These are phyloP conservation scores for Epinephelus lanceolatus DNA, from an alignment of 2,113 vertebrate species.

Conservation along the genomic window DNA sequence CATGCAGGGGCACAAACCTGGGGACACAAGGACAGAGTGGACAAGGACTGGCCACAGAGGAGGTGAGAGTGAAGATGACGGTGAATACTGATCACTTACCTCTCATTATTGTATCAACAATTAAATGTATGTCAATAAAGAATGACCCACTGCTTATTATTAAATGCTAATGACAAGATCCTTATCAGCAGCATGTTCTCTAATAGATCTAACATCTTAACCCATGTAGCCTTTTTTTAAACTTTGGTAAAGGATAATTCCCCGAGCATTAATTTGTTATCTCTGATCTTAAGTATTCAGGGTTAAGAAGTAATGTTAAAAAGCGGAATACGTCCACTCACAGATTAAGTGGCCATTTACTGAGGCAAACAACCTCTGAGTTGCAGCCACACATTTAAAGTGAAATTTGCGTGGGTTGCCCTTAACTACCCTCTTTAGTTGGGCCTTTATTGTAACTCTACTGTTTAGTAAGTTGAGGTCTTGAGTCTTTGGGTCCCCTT, in stretches of 20 bases:
- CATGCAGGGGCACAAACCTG: conserved; percentile 57
- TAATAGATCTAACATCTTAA: too few relatives aligned
- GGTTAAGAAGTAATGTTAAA: conserved; percentile 28
- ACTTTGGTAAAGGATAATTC: too few relatives aligned
- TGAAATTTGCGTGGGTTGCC: conserved; percentile 12
- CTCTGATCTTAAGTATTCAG: conserved; percentile 14
- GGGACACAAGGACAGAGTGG: conserved; percentile 43
- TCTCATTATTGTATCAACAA: conserved; percentile 14
- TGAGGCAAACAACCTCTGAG: conserved; percentile 12
- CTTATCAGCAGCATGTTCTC: too few relatives aligned
- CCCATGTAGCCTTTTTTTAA: too few relatives aligned
- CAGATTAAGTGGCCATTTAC: conserved; percentile 20
- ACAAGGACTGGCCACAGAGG: conserved; percentile 31
- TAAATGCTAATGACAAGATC: not conserved
- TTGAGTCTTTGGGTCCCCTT: not conserved
- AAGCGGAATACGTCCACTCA: not conserved
- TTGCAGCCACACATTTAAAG: conserved; percentile 1
- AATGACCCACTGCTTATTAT: not conserved
- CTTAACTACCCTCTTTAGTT: not conserved
- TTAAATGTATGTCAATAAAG: not conserved
- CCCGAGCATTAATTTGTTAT: not conserved
- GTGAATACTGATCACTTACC: conserved; percentile 63
- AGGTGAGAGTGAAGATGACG: conserved; percentile 49
- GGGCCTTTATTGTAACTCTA: not conserved
- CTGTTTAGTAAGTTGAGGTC: not conserved